These are phyloP conservation scores for Desmophyllum pertusum DNA, from an alignment of 92 coral and sea anemone genomes.

Conservation along the genomic window DNA sequence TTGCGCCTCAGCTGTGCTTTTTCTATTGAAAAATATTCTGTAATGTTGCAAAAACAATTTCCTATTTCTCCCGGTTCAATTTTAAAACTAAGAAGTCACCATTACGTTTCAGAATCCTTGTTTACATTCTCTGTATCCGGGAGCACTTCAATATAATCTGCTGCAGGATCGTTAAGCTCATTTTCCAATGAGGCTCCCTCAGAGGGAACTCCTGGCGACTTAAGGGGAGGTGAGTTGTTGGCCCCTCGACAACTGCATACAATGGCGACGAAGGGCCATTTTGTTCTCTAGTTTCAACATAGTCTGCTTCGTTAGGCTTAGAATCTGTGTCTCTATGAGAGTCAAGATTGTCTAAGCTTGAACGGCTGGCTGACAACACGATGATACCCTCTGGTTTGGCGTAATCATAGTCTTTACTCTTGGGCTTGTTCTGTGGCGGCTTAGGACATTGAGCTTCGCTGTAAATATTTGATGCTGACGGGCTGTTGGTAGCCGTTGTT, in stretches of 20 bases:
- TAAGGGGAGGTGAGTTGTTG: constrained; percentile 5
- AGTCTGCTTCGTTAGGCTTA: neutral
- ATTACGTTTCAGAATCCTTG: neutral
- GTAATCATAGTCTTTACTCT: constrained; percentile 26
- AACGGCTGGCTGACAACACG: neutral
- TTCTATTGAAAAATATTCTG: no score
- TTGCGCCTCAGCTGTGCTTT: no score
- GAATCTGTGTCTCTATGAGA: neutral
- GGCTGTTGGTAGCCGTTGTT: neutral
- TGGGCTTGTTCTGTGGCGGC: constrained; percentile 10
- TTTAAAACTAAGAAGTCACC: neutral
- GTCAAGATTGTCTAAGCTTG: constrained; percentile 33
- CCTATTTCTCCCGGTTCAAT: neutral
- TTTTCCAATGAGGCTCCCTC: neutral
- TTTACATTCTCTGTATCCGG: neutral
- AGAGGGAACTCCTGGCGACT: neutral
- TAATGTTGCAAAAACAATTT: no score
- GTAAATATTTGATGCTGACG: constrained; percentile 4
- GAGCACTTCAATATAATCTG: constrained; percentile 28
- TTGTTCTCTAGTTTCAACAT: neutral
- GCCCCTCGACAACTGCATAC: constrained; percentile 27
- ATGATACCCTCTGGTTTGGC: constrained; percentile 32
- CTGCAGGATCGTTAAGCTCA: neutral
- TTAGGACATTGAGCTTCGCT: neutral
- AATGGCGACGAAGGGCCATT: constrained; percentile 22